Evolutionary conservation across 2,113 vertebrate species (phyloP).

Genomic region (Chaetops frenatus): DNA sequence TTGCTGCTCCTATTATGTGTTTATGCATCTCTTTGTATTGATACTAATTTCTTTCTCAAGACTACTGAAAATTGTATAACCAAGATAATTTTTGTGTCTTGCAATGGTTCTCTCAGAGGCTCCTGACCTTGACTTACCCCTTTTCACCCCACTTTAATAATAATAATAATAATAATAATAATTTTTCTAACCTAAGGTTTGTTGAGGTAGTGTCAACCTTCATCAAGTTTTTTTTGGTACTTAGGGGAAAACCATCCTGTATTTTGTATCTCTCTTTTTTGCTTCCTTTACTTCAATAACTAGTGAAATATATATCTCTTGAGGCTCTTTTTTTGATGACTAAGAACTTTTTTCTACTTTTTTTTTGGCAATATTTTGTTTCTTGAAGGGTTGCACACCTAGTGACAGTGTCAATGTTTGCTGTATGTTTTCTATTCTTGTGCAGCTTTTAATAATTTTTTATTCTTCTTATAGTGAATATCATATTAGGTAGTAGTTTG

Average conservation of each 20-base stretch:
- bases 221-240: not conserved
- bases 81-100: not conserved
- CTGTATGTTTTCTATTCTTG: not conserved
- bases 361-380: not conserved
- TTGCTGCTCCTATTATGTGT: not conserved
- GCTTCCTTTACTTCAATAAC: not conserved
- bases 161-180: not conserved
- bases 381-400: not conserved
- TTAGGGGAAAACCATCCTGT: not conserved
- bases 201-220: not conserved
- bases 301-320: not conserved
- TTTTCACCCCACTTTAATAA: not conserved
- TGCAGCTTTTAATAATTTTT: not conserved
- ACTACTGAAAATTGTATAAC: not conserved
- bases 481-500: not conserved
- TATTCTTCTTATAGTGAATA: not conserved
- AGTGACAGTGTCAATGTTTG: not conserved
- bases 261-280: not conserved
- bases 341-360: not conserved
- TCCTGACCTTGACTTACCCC: not conserved
- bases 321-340: not conserved
- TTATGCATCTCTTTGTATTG: not conserved
- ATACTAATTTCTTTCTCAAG: not conserved
- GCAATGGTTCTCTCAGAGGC: not conserved
- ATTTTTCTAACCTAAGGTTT: not conserved